phyloP scores from a whole-genome alignment of 2,797 vertebrate species.

The Sebastes diploproa region DNA sequence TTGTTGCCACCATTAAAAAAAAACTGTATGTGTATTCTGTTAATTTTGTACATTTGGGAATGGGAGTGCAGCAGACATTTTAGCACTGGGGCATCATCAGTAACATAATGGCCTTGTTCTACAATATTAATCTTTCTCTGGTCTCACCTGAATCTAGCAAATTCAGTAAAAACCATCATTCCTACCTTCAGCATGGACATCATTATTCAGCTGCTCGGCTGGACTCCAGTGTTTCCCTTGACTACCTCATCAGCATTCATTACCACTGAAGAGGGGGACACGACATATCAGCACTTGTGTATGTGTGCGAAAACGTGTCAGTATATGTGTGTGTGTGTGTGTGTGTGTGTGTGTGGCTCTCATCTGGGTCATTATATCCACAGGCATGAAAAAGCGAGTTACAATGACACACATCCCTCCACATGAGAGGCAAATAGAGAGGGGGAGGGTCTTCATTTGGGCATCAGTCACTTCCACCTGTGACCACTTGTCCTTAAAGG shows the following conservation, averaged over 20 bases:
- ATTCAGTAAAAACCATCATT: not conserved
- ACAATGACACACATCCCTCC: constrained; percentile 49
- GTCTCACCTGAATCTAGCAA: not conserved
- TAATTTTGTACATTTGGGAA: not conserved
- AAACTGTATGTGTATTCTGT: not conserved
- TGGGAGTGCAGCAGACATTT: not conserved
- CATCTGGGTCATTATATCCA: constrained; percentile 75
- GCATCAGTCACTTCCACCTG: constrained; percentile 56
- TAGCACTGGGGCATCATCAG: not conserved
- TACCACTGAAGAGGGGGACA: constrained; percentile 39
- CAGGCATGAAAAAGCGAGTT: constrained; percentile 55
- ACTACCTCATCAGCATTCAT: constrained; percentile 67
- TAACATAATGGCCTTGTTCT: not conserved
- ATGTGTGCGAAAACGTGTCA: not conserved
- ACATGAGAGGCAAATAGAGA: constrained; percentile 36
- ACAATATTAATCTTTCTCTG: not conserved
- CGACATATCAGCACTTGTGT: constrained; percentile 31
- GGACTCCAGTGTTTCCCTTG: constrained; percentile 47
- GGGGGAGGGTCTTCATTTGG: constrained; percentile 27
- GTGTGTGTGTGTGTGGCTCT: not conserved
- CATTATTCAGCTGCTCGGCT: constrained; percentile 32
- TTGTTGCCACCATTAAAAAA: not conserved
- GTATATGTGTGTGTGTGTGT: not conserved
- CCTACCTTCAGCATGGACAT: constrained; percentile 32
- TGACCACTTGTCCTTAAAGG: constrained; percentile 30